Evolutionary conservation across 2,888 invertebrate species (phyloP).

Genomic region (Cremastinae sp.): DNA sequence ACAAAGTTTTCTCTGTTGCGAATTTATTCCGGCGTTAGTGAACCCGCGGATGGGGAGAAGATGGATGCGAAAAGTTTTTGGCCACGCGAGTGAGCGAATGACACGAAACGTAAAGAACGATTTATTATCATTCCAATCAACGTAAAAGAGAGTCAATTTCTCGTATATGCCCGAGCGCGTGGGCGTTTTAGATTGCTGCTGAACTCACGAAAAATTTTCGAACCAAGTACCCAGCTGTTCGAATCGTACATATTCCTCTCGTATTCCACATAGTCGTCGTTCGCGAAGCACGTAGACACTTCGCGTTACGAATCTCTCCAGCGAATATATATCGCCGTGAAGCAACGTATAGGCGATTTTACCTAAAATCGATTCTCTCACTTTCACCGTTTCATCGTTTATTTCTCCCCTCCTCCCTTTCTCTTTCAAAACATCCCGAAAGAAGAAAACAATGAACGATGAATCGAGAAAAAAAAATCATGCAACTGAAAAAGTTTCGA

Average conservation of each 20-base stretch:
- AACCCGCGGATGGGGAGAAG: constrained; percentile 3
- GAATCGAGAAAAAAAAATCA: too few species aligned
- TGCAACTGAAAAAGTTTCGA: too few species aligned
- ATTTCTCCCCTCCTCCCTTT: too few species aligned
- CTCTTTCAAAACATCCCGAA: too few species aligned
- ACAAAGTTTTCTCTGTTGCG: constrained; percentile 19
- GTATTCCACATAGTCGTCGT: too few species aligned
- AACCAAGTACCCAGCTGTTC: constrained; percentile 36
- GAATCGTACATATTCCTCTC: constrained; percentile 5
- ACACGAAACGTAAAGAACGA: constrained; percentile 49
- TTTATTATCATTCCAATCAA: constrained; percentile 52
- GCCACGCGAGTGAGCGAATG: constrained; percentile 49
- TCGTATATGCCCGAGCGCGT: not conserved
- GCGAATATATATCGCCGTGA: not conserved
- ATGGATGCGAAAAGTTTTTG: constrained; percentile 48
- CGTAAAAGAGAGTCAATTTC: constrained; percentile 27
- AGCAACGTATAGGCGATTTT: not conserved
- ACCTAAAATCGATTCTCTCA: too few species aligned
- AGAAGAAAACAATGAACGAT: too few species aligned
- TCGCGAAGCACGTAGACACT: too few species aligned
- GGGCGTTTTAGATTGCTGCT: constrained; percentile 4
- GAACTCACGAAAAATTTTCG: constrained; percentile 42
- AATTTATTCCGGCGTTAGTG: not conserved
- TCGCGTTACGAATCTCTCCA: too few species aligned
- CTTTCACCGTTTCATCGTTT: too few species aligned